A percentile compares a stretch with the other conserved stretches of the same genome.
These are phyloP conservation scores for Mythimna impura DNA, from an alignment of 2,888 invertebrate genomes.

Conservation along the genomic window DNA sequence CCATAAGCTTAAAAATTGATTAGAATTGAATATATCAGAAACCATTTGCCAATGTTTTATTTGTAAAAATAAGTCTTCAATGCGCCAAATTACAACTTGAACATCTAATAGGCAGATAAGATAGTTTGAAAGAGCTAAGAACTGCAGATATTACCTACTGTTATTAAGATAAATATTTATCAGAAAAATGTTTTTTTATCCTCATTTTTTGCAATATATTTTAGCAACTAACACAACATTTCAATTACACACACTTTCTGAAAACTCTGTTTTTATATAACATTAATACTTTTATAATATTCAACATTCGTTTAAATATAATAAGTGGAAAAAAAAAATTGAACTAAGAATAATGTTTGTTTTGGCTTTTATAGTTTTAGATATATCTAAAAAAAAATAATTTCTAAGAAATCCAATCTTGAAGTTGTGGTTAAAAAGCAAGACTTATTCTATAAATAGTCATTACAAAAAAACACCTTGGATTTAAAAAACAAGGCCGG, in stretches of 20 bases:
- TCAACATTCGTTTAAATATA: too few species aligned
- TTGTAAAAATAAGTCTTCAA: constrained; percentile 8
- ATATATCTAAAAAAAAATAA: too few species aligned
- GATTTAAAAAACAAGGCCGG: constrained; percentile 48
- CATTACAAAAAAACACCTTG: constrained; percentile 29
- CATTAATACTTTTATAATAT: too few species aligned
- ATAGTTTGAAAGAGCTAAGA: constrained; percentile 13
- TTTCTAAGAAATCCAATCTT: neutral
- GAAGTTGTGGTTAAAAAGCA: constrained; percentile 1
- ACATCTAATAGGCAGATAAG: constrained; percentile 10
- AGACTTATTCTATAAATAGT: constrained; percentile 36
- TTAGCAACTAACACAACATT: too few species aligned
- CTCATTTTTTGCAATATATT: neutral
- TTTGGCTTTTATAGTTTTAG: too few species aligned
- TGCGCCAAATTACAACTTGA: neutral
- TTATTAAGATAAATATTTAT: too few species aligned
- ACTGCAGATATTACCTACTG: neutral
- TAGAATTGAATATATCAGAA: neutral
- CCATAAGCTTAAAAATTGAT: too few species aligned
- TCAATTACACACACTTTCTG: too few species aligned
- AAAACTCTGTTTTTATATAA: too few species aligned
- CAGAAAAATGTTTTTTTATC: neutral
- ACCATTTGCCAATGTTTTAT: neutral
- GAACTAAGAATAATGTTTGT: too few species aligned
- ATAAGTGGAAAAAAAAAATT: too few species aligned